phyloP scores from a whole-genome alignment of 1,140 invertebrate genomes.

The Aphaenogaster ashmeadi region DNA sequence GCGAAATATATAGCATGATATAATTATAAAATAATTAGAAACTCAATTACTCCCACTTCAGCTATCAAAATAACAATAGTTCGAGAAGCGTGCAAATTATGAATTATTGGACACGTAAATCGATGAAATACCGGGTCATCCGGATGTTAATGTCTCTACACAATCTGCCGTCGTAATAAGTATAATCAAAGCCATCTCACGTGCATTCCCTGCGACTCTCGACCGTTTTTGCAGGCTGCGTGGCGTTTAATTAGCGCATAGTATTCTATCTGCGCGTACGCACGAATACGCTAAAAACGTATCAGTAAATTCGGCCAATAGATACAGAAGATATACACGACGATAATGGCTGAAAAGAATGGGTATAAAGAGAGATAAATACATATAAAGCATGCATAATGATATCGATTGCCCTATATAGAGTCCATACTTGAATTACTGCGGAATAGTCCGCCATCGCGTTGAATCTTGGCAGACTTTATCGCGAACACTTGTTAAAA shows the following conservation, averaged over 20 bases:
- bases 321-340: neutral
- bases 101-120: constrained; percentile 37
- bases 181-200: constrained; percentile 28
- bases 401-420: constrained; percentile 73
- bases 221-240: constrained; percentile 19
- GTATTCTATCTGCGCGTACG: neutral
- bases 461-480: constrained; percentile 64
- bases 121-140: constrained; percentile 20
- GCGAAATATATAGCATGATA: neutral
- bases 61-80: constrained; percentile 15
- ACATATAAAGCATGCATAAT: constrained; percentile 49
- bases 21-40: constrained; percentile 39
- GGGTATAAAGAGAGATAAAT: neutral
- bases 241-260: constrained; percentile 40
- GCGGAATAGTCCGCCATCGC: neutral
- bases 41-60: neutral
- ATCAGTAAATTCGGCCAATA: neutral
- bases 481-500: constrained; percentile 62
- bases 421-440: constrained; percentile 18
- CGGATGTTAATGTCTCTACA: neutral
- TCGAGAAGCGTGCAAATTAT: constrained; percentile 24
- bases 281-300: constrained; percentile 21
- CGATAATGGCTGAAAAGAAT: neutral
- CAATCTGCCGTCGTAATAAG: constrained; percentile 36
- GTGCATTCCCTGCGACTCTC: neutral